Evolutionary conservation across 2,797 vertebrate genomes (phyloP), one percentile per base, ranked within the genome.

Genomic region (Channallabes apus): DNA sequence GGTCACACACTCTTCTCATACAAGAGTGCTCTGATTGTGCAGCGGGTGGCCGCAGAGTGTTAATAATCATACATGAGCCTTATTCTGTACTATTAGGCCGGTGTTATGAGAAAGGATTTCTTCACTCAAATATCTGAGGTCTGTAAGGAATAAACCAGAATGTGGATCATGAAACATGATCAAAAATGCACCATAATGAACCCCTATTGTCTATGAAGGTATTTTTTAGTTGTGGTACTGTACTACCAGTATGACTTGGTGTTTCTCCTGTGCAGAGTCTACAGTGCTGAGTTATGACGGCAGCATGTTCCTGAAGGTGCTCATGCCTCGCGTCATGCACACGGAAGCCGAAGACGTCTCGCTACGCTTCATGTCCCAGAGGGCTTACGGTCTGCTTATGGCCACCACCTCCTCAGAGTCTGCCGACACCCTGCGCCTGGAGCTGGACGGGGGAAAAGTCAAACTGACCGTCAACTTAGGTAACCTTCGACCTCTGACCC

Each of bases 381-480:
- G 97, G 29, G 97, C 98, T 73, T 99, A 96, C 9, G 98, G 98
- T 24, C 94, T 99, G 82, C 96, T 99, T 91, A 93, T 98, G 94
- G 97, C 98, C 92, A 99, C 97, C 91, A 98, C 97, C 85, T 98
- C 98, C 35, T 96, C 97, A 90, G 96, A 98, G 91, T 99, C 98
- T 0, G 98, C 98, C 0, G 97, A 99, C 93, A 98, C 97, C 0
- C 95, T 99, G 89, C 96, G 97, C 80, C 94, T 99, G 41, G 98
- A 99, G 95, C 94, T 99, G 92, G 98, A 99, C 18, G 96, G 96
- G 14, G 97, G 97, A 82, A 94, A 96, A 93, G 96, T 99, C 92
- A 98, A 96, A 85, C 97, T 99, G 90, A 98, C 97, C 65, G 96
- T 99, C 91, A 98, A 98, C 94, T 95, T 99, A 93, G 98, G 98